These are phyloP conservation scores for Drosophila serrata DNA, from an alignment of 1,140 invertebrate genomes.

Conservation along the genomic window DNA sequence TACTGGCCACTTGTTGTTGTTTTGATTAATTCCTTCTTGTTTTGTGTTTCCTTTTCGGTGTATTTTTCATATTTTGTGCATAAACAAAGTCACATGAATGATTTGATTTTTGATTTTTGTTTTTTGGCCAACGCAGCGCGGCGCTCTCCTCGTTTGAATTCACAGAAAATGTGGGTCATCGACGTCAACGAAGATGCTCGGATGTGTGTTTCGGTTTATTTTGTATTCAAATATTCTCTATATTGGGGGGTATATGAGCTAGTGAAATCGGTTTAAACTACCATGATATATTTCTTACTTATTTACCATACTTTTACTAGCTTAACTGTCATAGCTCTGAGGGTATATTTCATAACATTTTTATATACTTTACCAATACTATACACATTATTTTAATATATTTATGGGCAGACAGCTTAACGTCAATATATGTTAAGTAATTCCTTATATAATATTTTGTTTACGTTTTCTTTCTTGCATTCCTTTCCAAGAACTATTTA, in stretches of 20 bases:
- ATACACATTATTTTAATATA: background rate
- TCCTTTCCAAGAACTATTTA: slow-evolving; percentile 6
- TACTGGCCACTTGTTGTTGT: slow-evolving; percentile 46
- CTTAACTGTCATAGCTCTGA: background rate
- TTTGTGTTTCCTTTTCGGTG: slow-evolving; percentile 20
- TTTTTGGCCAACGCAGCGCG: slow-evolving; percentile 40
- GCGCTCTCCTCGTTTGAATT: slow-evolving; percentile 28
- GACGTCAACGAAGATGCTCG: slow-evolving; percentile 45
- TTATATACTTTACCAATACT: no score
- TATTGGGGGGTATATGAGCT: background rate
- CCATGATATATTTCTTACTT: background rate
- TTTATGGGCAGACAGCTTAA: background rate
- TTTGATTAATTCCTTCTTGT: slow-evolving; percentile 33
- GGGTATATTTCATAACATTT: background rate
- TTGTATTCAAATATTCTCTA: slow-evolving; percentile 7
- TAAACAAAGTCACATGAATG: slow-evolving; percentile 74
- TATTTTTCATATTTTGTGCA: slow-evolving; percentile 67
- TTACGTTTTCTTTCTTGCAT: background rate
- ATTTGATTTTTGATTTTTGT: slow-evolving; percentile 22
- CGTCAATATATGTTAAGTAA: background rate
- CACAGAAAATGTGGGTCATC: slow-evolving; percentile 67
- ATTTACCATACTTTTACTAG: background rate
- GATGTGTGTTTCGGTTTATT: slow-evolving; percentile 17
- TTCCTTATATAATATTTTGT: background rate
- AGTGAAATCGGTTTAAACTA: background rate